phyloP scores from a whole-genome alignment of 2,797 vertebrate species.

The Bradypus variegatus region DNA sequence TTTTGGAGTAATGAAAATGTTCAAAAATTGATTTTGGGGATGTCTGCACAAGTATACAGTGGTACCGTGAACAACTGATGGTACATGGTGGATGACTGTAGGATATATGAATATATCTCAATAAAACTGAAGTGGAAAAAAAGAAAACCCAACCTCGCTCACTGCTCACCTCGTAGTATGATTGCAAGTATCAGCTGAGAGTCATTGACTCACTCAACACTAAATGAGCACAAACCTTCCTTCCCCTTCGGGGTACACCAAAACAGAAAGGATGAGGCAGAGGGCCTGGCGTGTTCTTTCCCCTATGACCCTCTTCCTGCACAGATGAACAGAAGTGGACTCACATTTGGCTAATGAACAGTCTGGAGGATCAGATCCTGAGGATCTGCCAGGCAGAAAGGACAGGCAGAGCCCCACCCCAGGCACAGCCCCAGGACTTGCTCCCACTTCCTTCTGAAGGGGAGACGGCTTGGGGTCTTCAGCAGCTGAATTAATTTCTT shows the following conservation, averaged over 20 bases:
- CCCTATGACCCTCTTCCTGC: background rate
- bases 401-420: background rate
- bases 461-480: background rate
- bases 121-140: too few relatives aligned
- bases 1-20: too few relatives aligned
- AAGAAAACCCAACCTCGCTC: background rate
- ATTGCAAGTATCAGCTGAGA: background rate
- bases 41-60: too few relatives aligned
- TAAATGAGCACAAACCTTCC: too few relatives aligned
- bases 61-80: too few relatives aligned
- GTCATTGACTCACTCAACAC: background rate
- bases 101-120: too few relatives aligned
- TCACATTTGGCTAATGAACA: background rate
- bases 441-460: background rate
- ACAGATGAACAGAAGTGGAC: background rate
- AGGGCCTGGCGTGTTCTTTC: fast-evolving
- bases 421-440: background rate
- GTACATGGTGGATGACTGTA: too few relatives aligned
- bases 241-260: background rate
- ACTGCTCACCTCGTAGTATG: background rate
- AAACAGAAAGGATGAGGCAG: background rate
- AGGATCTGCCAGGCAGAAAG: background rate
- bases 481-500: background rate
- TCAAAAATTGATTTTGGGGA: too few relatives aligned
- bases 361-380: background rate